Evolutionary conservation across 2,113 vertebrate genomes (phyloP).

Genomic region (Benthochromis sp.): DNA sequence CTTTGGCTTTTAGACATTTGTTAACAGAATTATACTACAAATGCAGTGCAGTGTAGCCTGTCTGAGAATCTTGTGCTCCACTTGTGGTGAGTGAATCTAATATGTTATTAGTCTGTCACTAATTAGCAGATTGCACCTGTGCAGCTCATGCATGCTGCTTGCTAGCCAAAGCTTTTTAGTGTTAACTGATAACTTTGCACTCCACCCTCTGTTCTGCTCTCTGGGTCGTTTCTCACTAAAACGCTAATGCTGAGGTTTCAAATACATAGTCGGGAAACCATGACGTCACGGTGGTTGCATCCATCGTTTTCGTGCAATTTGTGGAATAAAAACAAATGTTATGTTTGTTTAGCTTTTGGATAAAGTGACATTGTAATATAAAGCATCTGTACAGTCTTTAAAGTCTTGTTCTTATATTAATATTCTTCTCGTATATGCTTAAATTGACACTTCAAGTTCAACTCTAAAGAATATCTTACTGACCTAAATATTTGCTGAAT

Average conservation of each 20-base stretch:
- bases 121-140: neutral
- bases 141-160: neutral
- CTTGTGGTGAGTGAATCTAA: accelerated
- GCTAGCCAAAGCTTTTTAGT: neutral
- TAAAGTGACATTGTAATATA: neutral
- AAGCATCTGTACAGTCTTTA: neutral
- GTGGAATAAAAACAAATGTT: neutral
- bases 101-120: neutral
- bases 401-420: accelerated
- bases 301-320: neutral
- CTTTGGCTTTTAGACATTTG: neutral
- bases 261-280: neutral
- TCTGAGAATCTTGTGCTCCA: accelerated
- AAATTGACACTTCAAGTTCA: neutral
- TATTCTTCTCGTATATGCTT: neutral
- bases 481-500: neutral
- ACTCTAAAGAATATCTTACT: neutral
- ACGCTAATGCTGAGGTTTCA: neutral
- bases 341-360: neutral
- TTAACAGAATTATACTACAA: neutral
- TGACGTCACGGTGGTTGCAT: neutral
- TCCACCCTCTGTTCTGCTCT: neutral
- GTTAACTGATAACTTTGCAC: neutral
- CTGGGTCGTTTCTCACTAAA: neutral
- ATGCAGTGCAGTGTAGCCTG: neutral